Conservation (phyloP, 2,113 vertebrate genomes). For the cattle (Bos taurus) region ARS-UCD2.0 NC_037334.1:93288001-93288500, state of each 20-base stretch:
- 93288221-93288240: background rate
- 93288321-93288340: background rate
- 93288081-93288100: background rate
- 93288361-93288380: background rate
- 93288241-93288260: background rate
- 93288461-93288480: background rate
- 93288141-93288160: background rate
- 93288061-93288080: background rate
- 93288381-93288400: background rate
- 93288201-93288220: background rate
- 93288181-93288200: background rate
- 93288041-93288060: background rate
- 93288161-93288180: background rate
- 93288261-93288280: background rate
- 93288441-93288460: background rate
- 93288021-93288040: background rate
- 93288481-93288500: background rate
- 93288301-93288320: background rate
- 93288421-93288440: background rate
- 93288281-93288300: background rate
- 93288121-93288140: background rate
- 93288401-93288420: background rate
- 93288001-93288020: background rate
- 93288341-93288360: background rate
- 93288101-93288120: background rate